Evolutionary conservation across 2,888 invertebrate genomes (phyloP), one percentile per base, ranked within the genome.

Genomic region (Uropetala carovei): DNA sequence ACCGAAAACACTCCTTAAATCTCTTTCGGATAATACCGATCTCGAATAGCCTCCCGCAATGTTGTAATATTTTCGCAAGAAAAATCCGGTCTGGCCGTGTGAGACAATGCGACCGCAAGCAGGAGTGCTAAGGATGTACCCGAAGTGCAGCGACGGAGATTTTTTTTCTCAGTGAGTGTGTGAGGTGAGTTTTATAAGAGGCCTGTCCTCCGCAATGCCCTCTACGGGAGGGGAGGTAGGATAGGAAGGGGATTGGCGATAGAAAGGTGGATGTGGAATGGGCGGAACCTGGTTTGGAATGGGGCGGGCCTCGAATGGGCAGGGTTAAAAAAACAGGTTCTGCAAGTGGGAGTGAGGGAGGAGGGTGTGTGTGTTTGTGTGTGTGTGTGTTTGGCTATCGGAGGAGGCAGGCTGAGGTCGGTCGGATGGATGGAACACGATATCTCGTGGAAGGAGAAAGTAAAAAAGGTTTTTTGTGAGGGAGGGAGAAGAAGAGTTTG

Each of bases 351-450:
- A 75, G 75, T 75, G 75, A 75, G 75, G 75, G 75, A 75, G 75
- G 75, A 75, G 75, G 27, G 18, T 27, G 75, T 75, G 75, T 75
- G 75, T 75, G 75, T 75, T 22, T 75, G 75, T 75, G 43, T 43
- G 43, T 43, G 5, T 27, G 75, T 75, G 75, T 75, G 75, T 75
- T 75, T 75, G 75, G 75, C 75, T 75, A 75, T 75, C 75, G 75
- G 75, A 75, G 75, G 75, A 11, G 43, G 43, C 43, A 43, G 43
- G 13, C 75, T 75, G 75, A 75, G 75, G 75, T 75, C 68, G 68
- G 68, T 68, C 75, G 75, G 75, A 75, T 75, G 75, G 75, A 75
- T 75, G 75, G 75, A 75, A 75, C 75, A 75, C 75, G 75, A 75
- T 75, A 75, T 75, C 75, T 75, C 22, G 75, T 27, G 75, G 75